Percentiles rank a stretch among this genome's conserved stretches.
phyloP scores from a whole-genome alignment of 2,888 invertebrate genomes.

The Parnassius orleans region DNA sequence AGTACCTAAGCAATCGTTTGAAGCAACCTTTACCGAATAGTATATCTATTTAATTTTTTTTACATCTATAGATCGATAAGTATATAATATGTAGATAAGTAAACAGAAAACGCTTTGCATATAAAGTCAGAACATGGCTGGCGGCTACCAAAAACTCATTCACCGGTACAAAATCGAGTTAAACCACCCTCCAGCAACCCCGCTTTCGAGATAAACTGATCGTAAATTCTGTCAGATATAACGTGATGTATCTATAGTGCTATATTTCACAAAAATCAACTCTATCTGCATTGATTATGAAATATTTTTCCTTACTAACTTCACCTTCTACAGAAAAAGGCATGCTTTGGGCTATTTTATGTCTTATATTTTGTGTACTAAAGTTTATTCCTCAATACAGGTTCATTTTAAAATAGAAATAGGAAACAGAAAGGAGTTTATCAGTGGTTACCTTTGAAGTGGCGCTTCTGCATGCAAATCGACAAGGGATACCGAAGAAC shows the following conservation, averaged over 20 bases:
- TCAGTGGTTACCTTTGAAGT: constrained; percentile 76
- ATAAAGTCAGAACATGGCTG: constrained; percentile 58
- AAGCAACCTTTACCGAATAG: background rate
- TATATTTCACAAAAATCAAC: background rate
- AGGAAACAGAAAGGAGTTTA: constrained; percentile 54
- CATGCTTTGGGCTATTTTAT: constrained; percentile 15
- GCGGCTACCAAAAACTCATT: constrained; percentile 80
- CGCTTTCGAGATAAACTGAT: constrained; percentile 68
- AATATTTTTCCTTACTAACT: background rate
- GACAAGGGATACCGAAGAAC: constrained; percentile 43
- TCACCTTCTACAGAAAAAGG: background rate
- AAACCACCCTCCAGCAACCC: constrained; percentile 59
- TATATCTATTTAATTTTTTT: background rate
- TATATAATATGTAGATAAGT: constrained; percentile 19
- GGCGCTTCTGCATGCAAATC: constrained; percentile 80
- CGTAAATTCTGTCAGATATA: constrained; percentile 31
- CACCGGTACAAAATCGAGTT: constrained; percentile 75
- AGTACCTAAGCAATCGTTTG: too few species aligned
- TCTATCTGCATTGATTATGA: background rate
- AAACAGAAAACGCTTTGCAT: constrained; percentile 23
- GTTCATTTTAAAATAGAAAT: constrained; percentile 12
- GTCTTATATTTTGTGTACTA: background rate
- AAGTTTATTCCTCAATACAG: constrained; percentile 15
- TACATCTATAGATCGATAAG: background rate
- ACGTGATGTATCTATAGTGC: constrained; percentile 24